Evolutionary conservation across 2,888 invertebrate species (phyloP), one percentile per base, ranked within the genome.

Genomic region (Agrotis segetum): DNA sequence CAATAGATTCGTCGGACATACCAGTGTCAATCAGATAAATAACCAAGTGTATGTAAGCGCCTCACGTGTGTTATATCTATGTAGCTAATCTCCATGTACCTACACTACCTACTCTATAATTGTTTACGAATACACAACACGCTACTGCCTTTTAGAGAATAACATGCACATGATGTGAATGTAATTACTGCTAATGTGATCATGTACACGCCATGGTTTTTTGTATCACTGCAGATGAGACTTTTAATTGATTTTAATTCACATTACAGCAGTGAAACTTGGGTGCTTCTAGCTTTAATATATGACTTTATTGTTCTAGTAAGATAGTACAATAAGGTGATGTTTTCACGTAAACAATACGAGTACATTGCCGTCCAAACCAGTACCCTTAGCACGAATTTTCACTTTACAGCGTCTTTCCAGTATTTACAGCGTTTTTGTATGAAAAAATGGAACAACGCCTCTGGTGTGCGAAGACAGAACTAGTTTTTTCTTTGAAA

Each of bases 101-200:
- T 59, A 79, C 50, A 60, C 64, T 66, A 79, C 50, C 64, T 62
- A 77, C 55, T 67, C 49, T 66, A 58, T 77, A 80, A 84, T 85
- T 85, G 76, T 85, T 79, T 71, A 75, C 59, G 70, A 71, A 82
- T 72, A 80, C 70, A 77, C 74, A 73, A 69, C 85, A 75, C 83
- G 85, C 80, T 69, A 75, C 65, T 66, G 69, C 77, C 81, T 77
- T 80, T 83, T 72, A 73, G 52, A 74, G 74, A 71, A 71, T 75
- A 50, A 74, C 64, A 71, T 83, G 78, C 71, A 75, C 83, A 74
- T 79, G 75, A 74, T 71, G 50, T 62, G 85, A 79, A 85, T 84
- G 65, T 84, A 77, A 85, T 85, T 80, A 85, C 62, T 67, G 34
- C 17, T 77, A 73, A 77, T 77, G 60, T 69, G 61, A 61, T 61